Percentiles rank a stretch among this genome's conserved stretches.
phyloP scores from a whole-genome alignment of 2,797 vertebrate genomes.

The Cephalopachus bancanus region DNA sequence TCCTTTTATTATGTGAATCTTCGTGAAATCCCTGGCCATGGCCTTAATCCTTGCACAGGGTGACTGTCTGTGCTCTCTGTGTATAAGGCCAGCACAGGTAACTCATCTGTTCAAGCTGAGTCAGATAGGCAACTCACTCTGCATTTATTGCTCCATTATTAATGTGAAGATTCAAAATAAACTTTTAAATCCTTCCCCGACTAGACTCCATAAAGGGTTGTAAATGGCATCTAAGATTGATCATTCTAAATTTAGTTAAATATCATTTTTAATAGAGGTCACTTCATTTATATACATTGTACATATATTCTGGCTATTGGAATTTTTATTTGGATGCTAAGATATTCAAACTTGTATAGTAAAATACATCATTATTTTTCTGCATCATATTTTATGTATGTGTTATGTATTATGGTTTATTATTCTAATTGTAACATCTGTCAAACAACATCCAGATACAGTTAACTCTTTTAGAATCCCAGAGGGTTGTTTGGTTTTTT shows the following conservation, averaged over 20 bases:
- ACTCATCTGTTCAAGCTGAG: not conserved
- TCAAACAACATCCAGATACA: conserved; percentile 40
- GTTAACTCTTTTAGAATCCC: not conserved
- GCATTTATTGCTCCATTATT: not conserved
- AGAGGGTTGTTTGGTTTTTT: not conserved
- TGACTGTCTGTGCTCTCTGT: not conserved
- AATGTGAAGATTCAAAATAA: conserved; percentile 23
- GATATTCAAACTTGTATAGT: not conserved
- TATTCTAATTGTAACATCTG: conserved; percentile 49
- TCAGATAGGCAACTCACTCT: not conserved
- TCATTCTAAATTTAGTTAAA: not conserved
- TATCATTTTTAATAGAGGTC: not conserved
- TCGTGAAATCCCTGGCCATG: not conserved
- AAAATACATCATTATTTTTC: conserved; percentile 44
- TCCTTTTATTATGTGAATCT: not conserved
- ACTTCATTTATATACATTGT: not conserved
- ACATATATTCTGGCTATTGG: not conserved
- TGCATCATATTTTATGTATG: not conserved
- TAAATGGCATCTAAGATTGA: conserved; percentile 45
- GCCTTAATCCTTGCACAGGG: no score
- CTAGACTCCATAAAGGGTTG: not conserved
- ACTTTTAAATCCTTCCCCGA: not conserved
- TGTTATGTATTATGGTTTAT: conserved; percentile 39
- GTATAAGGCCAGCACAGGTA: not conserved
- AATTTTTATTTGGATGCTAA: conserved; percentile 43